Evolutionary conservation across 2,797 vertebrate species (phyloP).

Genomic region (Hozukius guyotensis): DNA sequence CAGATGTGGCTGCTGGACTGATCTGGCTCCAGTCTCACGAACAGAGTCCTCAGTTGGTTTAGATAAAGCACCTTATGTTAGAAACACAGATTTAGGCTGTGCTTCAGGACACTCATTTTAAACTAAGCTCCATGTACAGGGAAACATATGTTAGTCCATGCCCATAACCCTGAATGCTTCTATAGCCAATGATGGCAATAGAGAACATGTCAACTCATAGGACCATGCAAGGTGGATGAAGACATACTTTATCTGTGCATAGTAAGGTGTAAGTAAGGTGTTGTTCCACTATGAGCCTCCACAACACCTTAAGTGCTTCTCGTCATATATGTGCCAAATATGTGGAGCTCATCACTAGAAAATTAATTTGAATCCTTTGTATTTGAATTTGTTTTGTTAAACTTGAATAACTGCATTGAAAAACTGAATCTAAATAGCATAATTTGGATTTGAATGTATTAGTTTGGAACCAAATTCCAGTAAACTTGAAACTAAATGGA

Average conservation of each 20-base stretch:
- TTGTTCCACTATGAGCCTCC: too few relatives aligned
- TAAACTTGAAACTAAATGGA: too few relatives aligned
- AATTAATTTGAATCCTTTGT: not conserved
- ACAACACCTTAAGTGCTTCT: too few relatives aligned
- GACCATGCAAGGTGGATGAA: not conserved
- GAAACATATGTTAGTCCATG: not conserved
- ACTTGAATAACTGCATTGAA: too few relatives aligned
- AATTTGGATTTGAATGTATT: too few relatives aligned
- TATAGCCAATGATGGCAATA: not conserved
- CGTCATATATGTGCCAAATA: not conserved
- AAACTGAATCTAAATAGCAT: too few relatives aligned
- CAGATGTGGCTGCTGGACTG: constrained; percentile 30
- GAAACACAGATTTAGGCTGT: not conserved
- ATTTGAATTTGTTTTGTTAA: too few relatives aligned
- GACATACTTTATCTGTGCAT: not conserved
- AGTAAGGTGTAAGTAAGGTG: not conserved
- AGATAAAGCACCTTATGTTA: not conserved
- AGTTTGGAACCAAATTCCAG: too few relatives aligned
- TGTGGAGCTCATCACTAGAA: not conserved
- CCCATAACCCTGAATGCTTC: not conserved
- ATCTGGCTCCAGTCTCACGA: not conserved
- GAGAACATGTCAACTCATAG: not conserved
- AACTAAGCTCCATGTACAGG: not conserved
- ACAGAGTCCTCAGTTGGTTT: constrained; percentile 11
- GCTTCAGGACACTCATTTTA: not conserved